Evolutionary conservation across 2,888 invertebrate species (phyloP), one percentile per base, ranked within the genome.

Genomic region (Scaptomyza caliginosa): DNA sequence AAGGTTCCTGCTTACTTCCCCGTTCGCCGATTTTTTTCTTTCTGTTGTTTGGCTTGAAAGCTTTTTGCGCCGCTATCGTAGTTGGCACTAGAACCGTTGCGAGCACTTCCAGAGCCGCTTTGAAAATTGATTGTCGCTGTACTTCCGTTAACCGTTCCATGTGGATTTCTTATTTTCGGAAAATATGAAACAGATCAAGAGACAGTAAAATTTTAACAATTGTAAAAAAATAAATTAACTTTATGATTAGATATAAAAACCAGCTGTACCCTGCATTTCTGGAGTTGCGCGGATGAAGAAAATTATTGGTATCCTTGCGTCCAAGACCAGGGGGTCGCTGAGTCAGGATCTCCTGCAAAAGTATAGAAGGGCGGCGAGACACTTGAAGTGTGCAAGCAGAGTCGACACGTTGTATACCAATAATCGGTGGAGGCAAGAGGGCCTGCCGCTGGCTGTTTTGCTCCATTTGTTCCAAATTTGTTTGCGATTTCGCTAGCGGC

Each of bases 311-410:
- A 40, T 88, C 86, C 51, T 70, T 75, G 11, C 94, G 93, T n/a
- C 94, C 94, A 67, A 94, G 93, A 43, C 94, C 93, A 1, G 94
- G 94, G 0, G 94, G 94, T 39, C 94, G 92, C 84, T 94, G 74
- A 4, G 90, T 89, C 30, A 92, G 67, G 39, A 92, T 90, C 62
- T 92, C 91, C 63, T 91, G 92, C 19, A 92, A 67, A 10, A 91
- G 72, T 30, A 90, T 78, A 0, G 91, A 92, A 2, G 91, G 91
- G 6, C 91, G 77, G 11, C 91, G 83, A n/a, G 91, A 90, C 8
- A 91, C 79, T 51, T 90, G 90, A 28, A 91, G 67, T 16, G 90
- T 90, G 42, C 86, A 88, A 24, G 83, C 86, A 0, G 91, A 90
- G 51, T 90, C 90, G 40, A 88, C 83, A 2, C 87, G 88, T 19